These are phyloP conservation scores for Phalacrocorax aristotelis DNA, from an alignment of 2,113 vertebrate species.

Conservation along the genomic window DNA sequence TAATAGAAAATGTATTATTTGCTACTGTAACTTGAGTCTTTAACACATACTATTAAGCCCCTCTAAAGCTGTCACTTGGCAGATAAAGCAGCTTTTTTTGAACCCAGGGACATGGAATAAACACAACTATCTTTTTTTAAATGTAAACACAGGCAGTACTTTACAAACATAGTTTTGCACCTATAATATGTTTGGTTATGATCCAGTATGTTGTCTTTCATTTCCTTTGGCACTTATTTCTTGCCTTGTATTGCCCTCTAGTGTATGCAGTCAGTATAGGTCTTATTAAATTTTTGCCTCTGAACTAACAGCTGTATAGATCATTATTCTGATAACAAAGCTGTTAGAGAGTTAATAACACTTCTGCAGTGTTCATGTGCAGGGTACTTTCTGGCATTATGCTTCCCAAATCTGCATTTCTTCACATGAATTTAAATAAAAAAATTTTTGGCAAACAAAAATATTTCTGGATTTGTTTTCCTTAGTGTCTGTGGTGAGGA, in stretches of 20 bases:
- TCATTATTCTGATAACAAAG: not conserved
- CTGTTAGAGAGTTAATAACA: not conserved
- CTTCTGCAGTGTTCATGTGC: not conserved
- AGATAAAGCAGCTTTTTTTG: not conserved
- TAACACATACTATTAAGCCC: not conserved
- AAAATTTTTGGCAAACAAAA: not conserved
- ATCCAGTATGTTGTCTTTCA: not conserved
- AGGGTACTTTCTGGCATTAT: not conserved
- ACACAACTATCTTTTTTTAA: not conserved
- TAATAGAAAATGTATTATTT: not conserved
- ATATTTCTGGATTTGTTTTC: not conserved
- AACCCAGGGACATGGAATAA: not conserved
- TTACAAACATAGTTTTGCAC: not conserved
- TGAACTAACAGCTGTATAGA: not conserved
- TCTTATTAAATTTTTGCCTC: not conserved
- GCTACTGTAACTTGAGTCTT: not conserved
- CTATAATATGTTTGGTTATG: not conserved
- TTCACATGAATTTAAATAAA: not conserved
- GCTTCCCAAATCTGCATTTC: not conserved
- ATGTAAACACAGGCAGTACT: not conserved
- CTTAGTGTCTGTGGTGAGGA: not conserved
- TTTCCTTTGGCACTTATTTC: not conserved
- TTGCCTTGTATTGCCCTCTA: conserved; percentile 43
- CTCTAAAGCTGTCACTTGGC: not conserved
- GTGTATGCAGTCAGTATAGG: not conserved